Base-by-base conservation (phyloP, 64 coral and sea anemone species). In the Dendronephthya gigantea region DNA sequence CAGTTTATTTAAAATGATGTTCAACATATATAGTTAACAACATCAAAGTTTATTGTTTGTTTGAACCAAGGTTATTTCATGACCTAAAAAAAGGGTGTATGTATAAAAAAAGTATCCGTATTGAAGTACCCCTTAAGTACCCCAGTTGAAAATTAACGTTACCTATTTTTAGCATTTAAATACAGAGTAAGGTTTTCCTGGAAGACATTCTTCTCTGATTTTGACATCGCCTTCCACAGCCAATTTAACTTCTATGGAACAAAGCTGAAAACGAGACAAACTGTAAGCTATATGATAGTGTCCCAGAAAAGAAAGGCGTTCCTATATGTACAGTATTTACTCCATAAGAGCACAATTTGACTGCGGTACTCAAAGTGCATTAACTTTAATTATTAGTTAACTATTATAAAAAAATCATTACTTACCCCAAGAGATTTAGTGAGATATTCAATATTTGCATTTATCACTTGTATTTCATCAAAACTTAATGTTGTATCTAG, bases 401-500 rank as follows among this genome's bases (percentile, higher is more conserved):
- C 41, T 6, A 7, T 15, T 19, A 31, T 56, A 30, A 0, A 39
- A 17, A 28, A 15, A 9, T 2, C 9, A 83, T 38, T 28, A 23
- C 47, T 90, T 90, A 97, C 94, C 81, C 90, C 94, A 14, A 97
- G 66, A 36, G 94, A 87, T 91, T 93, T 97, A 16, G 56, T 85
- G 49, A 97, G 92, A 48, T 91, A 97, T 32, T 81, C 48, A 39
- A 85, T 84, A 38, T 97, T 97, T 48, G 93, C 92, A 68, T 91
- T 83, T 35, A 97, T 50, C 0, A 97, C 94, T 85, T 91, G 47
- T 82, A 52, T 91, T 68, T 97, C 94, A 48, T 97, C 90, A 68
- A 97, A 97, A 34, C 89, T 65, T 40, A 97, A 82, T 82, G 92
- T 93, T 11, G 94, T 97, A 29, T 93, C 92, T 55, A 97, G 51